phyloP scores from a whole-genome alignment of 2,113 vertebrate genomes.

The Paedocypris sp. region DNA sequence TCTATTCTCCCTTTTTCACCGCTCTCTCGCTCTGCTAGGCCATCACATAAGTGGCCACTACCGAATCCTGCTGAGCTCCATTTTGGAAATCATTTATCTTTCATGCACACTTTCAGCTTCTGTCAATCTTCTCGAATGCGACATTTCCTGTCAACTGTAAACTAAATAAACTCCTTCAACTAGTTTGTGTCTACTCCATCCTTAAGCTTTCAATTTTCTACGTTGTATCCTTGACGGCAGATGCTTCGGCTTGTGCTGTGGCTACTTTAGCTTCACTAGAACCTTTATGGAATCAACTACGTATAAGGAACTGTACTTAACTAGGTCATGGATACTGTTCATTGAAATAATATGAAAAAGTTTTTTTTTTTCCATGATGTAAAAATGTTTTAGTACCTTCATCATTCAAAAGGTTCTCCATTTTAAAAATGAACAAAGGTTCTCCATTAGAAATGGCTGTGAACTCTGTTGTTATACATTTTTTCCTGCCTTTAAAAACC shows the following conservation, averaged over 20 bases:
- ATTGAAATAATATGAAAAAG: too few relatives aligned
- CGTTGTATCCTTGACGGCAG: constrained; percentile 47
- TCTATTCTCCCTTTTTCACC: background rate
- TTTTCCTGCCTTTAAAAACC: too few relatives aligned
- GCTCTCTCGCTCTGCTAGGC: background rate
- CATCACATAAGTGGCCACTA: constrained; percentile 11
- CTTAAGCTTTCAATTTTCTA: constrained; percentile 56
- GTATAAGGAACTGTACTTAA: too few relatives aligned
- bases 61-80: constrained; percentile 9
- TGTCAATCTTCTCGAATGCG: constrained; percentile 52
- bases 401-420: too few relatives aligned
- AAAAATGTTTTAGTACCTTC: too few relatives aligned
- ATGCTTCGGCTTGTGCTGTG: constrained; percentile 16
- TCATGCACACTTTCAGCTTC: constrained; percentile 52
- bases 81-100: constrained; percentile 58
- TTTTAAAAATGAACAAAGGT: too few relatives aligned
- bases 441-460: too few relatives aligned
- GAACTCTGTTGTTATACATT: too few relatives aligned
- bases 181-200: constrained; percentile 34
- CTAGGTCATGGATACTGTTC: too few relatives aligned
- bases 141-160: constrained; percentile 54
- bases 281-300: too few relatives aligned
- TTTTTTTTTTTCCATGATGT: too few relatives aligned
- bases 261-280: too few relatives aligned
- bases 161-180: constrained; percentile 50